Evolutionary conservation across 2,888 invertebrate genomes (phyloP), one percentile per base, ranked within the genome.

Genomic region (Rhingia campestris): DNA sequence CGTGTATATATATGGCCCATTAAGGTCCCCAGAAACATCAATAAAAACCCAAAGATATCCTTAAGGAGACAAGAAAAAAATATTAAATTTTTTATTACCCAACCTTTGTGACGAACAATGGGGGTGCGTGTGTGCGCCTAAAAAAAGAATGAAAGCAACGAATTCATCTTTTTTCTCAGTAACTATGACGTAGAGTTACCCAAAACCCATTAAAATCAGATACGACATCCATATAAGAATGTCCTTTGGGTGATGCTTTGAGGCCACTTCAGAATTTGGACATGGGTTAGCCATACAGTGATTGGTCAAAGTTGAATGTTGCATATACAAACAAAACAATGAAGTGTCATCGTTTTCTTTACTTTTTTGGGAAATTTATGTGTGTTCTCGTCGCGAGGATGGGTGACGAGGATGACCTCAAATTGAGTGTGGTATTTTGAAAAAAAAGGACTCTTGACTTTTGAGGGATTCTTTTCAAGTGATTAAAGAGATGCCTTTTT

Each of bases 11-110:
- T 66, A 45, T 6, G 80, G 63, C 73, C 80, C 80, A 80, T 80
- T 80, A 81, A 41, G 63, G 69, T 69, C 51, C 69, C 59, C 43
- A 64, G 64, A 53, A 51, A 64, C 56, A 81, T 74, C 69, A 67
- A 81, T 81, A 81, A 81, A 81, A 75, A 43, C 9, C 64, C 43
- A 59, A 75, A 32, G 70, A 70, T 81, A 73, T 73, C 75, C 61
- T 69, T 81, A 58, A n/a, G 30, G 45, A 37, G 64, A 39, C 39
- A 47, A 54, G 33, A 35, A 41, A n/a, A 41, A 72, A 74, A 76
- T 76, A 67, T 69, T 75, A 81, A 75, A 75, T 45, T 69, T n/a
- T 72, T 81, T 80, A 81, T 70, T 64, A 64, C 45, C 75, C 51
- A 63, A 22, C 22, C 22, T 22, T 81, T 81, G 74, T 69, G 66